phyloP scores from a whole-genome alignment of 2,113 vertebrate genomes.

The Rhabdornis inornatus region DNA sequence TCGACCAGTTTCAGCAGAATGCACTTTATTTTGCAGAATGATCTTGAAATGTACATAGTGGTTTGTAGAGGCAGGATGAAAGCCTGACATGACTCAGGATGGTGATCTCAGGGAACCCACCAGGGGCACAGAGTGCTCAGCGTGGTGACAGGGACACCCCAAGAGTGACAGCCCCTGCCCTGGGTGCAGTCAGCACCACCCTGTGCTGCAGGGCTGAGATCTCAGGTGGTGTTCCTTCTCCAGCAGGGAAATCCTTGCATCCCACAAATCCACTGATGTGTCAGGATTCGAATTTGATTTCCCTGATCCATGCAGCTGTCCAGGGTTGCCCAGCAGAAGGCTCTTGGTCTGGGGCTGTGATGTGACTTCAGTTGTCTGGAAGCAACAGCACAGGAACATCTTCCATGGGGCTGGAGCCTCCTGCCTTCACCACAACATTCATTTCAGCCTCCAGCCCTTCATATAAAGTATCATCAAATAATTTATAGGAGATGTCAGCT shows the following conservation, averaged over 20 bases:
- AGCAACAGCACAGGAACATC: neutral
- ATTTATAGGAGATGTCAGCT: slow-evolving; percentile 40
- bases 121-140: rapidly evolving
- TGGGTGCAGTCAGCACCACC: neutral
- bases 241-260: neutral
- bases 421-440: neutral
- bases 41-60: rapidly evolving
- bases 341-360: neutral
- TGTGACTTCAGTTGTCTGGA: rapidly evolving
- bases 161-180: neutral
- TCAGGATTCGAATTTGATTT: neutral
- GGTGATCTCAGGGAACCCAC: rapidly evolving
- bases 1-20: rapidly evolving
- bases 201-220: neutral
- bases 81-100: neutral
- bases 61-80: neutral
- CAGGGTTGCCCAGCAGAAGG: neutral
- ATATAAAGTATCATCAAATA: neutral
- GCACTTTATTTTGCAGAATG: neutral
- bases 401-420: neutral
- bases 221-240: rapidly evolving
- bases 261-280: neutral
- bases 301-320: rapidly evolving
- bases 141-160: rapidly evolving
- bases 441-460: neutral